Conservation (phyloP, 1,140 invertebrate genomes). For the Reticulitermes speratus region DNA sequence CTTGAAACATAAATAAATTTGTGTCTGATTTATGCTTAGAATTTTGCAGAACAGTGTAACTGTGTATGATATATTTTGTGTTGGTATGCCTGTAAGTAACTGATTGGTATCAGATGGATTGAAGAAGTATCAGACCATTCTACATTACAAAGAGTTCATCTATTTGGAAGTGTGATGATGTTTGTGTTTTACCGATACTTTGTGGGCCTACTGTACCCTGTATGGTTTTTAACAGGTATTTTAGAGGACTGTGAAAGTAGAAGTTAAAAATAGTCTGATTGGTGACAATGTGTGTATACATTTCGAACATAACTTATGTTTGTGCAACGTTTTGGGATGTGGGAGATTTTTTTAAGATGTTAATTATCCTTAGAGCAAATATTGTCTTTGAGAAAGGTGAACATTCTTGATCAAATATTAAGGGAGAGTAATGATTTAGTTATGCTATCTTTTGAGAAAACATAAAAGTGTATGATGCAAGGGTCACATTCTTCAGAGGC, state of each 20-base stretch:
- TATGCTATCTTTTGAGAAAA: not conserved
- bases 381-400: not conserved
- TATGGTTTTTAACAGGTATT: not conserved
- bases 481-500: not conserved
- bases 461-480: not conserved
- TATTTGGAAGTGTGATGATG: not conserved
- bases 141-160: not conserved
- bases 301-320: not conserved
- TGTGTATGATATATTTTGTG: not conserved
- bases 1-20: too few species aligned
- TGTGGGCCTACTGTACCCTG: not conserved
- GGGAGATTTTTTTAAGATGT: not conserved
- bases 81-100: not conserved
- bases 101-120: not conserved
- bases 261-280: not conserved
- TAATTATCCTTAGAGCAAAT: not conserved
- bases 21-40: not conserved
- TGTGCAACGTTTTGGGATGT: not conserved
- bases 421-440: not conserved
- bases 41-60: not conserved
- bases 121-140: too few species aligned
- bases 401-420: not conserved
- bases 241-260: not conserved
- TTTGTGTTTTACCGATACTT: not conserved
- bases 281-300: not conserved